Evolutionary conservation across 2,888 invertebrate species (phyloP), one percentile per base, ranked within the genome.

Genomic region (Neoitamus cyanurus): DNA sequence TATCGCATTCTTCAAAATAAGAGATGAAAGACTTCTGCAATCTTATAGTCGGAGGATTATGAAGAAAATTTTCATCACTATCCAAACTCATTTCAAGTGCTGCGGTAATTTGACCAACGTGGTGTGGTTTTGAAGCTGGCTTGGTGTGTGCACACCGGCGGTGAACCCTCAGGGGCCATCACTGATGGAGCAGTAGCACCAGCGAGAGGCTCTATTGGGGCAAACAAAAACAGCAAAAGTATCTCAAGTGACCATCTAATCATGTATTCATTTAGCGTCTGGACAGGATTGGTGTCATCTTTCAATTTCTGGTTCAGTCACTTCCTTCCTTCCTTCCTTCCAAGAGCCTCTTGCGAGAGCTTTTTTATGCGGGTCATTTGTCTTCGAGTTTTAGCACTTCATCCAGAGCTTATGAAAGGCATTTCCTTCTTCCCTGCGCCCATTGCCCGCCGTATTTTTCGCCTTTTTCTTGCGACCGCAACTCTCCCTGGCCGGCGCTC

Each of bases 241-340:
- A 58, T 92, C 92, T 87, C 90, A 92, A 36, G 88, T 91, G 13
- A 88, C 90, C 2, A 89, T 89, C 88, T 89, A 78, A 90, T 88
- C 78, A 87, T 90, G 82, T 90, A 90, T 84, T 89, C 90, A 68
- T 85, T 77, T 48, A 80, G 42, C 85, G 84, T 83, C 86, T 83
- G 89, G 89, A 87, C 89, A 89, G 36, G 84, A 85, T 85, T 84
- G 82, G 68, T 83, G 80, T 84, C 84, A 85, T 85, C 84, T 85
- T 84, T 85, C 85, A 84, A 83, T 73, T 83, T 73, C 69, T 85
- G 75, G 75, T 83, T 69, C 77, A 70, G 80, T 80, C 84, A 83
- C 37, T 68, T 77, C 75, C 58, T 73, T 73, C 73, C 58, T 73
- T 73, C 73, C 73, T 48, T 58, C 48, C 34, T 83, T 28, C n/a